A percentile compares a stretch with the other conserved stretches of the same genome.
Conservation (phyloP, 1,140 invertebrate genomes). For the Habropoda laboriosa region DNA sequence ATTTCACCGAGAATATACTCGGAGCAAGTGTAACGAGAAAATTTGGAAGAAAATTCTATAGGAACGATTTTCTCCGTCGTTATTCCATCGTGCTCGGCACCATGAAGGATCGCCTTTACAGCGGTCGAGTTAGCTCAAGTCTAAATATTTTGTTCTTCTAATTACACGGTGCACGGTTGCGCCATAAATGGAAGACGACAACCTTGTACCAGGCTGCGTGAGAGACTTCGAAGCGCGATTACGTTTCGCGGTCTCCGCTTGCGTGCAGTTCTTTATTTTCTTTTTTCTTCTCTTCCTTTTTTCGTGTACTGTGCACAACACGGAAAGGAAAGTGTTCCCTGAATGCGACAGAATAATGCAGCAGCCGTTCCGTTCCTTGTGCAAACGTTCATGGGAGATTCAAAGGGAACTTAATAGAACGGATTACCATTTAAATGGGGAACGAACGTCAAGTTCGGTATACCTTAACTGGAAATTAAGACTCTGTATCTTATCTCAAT, state of each 20-base stretch:
- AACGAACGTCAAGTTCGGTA: not conserved
- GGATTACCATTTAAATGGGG: conserved; percentile 36
- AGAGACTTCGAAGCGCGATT: conserved; percentile 54
- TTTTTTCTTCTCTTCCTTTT: too few species aligned
- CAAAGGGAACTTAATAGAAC: conserved; percentile 11
- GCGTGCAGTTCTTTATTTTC: conserved; percentile 58
- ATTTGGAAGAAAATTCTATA: conserved; percentile 19
- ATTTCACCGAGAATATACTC: conserved; percentile 15
- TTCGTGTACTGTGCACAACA: conserved; percentile 2
- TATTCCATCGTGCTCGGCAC: not conserved
- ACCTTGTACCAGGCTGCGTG: conserved; percentile 55
- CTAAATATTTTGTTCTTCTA: conserved; percentile 68
- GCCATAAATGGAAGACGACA: conserved; percentile 58
- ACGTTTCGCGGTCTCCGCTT: conserved; percentile 50
- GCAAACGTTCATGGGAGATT: not conserved
- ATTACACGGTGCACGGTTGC: conserved; percentile 57
- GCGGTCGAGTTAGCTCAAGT: conserved; percentile 33
- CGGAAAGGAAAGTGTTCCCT: conserved; percentile 40
- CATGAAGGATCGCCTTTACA: conserved; percentile 36
- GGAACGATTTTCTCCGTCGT: conserved; percentile 20
- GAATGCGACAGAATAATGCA: conserved; percentile 42
- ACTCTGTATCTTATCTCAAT: not conserved
- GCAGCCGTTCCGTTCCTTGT: not conserved
- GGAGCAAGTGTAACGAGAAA: not conserved
- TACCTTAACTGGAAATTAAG: not conserved